Percentiles rank a stretch among this genome's conserved stretches.
Evolutionary conservation across 92 coral and sea anemone species (phyloP).

Genomic region (Porites cylindrica): DNA sequence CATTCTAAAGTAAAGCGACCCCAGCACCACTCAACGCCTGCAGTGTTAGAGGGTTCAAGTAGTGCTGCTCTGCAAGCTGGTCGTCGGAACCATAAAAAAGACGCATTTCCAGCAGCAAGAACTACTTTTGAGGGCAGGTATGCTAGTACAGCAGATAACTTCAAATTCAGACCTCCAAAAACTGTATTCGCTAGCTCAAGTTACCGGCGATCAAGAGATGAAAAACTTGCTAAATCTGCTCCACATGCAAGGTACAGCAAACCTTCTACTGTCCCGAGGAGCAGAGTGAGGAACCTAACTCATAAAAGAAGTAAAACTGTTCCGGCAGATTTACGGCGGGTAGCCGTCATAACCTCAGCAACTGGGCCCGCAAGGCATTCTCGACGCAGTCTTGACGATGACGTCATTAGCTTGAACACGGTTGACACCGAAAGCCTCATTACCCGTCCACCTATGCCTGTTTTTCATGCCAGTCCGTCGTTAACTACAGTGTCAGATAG

Average conservation of each 20-base stretch:
- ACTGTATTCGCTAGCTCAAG: slow-evolving; percentile 66
- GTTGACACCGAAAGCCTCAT: slow-evolving; percentile 89
- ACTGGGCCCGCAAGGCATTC: slow-evolving; percentile 34
- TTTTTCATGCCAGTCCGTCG: slow-evolving; percentile 95
- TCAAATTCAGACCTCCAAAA: slow-evolving; percentile 45
- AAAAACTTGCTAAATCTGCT: slow-evolving; percentile 25
- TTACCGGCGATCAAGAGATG: slow-evolving; percentile 29
- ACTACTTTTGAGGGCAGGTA: not conserved
- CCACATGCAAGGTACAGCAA: slow-evolving; percentile 36
- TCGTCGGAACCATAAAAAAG: not conserved
- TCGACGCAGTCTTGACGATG: slow-evolving; percentile 87
- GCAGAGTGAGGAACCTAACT: slow-evolving; percentile 5
- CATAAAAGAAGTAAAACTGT: slow-evolving; percentile 84
- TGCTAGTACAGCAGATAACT: not conserved
- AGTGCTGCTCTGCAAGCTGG: not conserved
- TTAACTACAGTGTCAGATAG: slow-evolving; percentile 91
- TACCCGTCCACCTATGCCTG: slow-evolving; percentile 94
- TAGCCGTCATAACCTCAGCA: slow-evolving; percentile 52
- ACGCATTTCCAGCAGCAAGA: slow-evolving; percentile 9
- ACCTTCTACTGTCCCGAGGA: slow-evolving; percentile 68
- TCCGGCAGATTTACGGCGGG: slow-evolving; percentile 76
- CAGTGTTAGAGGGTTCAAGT: not conserved
- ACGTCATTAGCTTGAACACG: slow-evolving; percentile 75
- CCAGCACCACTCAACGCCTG: slow-evolving; percentile 71
- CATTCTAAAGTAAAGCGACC: slow-evolving; percentile 28